A percentile compares a stretch with the other conserved stretches of the same genome.
phyloP scores from a whole-genome alignment of 1,140 invertebrate species.

The Drosophila murphyi region DNA sequence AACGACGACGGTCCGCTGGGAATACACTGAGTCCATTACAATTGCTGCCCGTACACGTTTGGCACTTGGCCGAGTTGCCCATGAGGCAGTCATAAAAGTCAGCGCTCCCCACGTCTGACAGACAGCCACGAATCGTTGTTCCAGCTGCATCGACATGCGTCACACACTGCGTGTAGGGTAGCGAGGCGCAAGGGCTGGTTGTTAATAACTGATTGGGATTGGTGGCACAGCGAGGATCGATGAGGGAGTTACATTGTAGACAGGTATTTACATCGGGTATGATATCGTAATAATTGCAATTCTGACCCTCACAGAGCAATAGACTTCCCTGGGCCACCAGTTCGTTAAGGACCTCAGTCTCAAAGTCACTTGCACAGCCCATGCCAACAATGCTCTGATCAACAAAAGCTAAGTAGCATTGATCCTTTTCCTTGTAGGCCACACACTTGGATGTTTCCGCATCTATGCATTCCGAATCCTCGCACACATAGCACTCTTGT shows the following conservation, averaged over 20 bases:
- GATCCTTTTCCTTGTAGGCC: slow-evolving; percentile 58
- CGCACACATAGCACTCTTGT: slow-evolving; percentile 60
- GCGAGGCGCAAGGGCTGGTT: slow-evolving; percentile 42
- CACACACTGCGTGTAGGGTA: slow-evolving; percentile 72
- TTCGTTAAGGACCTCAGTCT: slow-evolving; percentile 54
- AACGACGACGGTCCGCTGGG: slow-evolving; percentile 51
- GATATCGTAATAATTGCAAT: slow-evolving; percentile 50
- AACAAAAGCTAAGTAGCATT: slow-evolving; percentile 70
- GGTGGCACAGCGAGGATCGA: slow-evolving; percentile 66
- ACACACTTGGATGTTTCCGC: slow-evolving; percentile 25
- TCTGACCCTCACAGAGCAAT: slow-evolving; percentile 58
- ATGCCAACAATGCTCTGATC: slow-evolving; percentile 41
- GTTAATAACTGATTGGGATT: slow-evolving; percentile 65
- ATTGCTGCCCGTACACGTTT: slow-evolving; percentile 55
- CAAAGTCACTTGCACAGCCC: slow-evolving; percentile 77
- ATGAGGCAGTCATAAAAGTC: slow-evolving; percentile 64
- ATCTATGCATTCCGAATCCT: slow-evolving; percentile 43
- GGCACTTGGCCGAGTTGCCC: slow-evolving; percentile 48
- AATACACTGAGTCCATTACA: slow-evolving; percentile 71
- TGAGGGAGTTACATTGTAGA: slow-evolving; percentile 52
- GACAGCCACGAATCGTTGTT: slow-evolving; percentile 61
- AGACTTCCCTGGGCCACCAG: slow-evolving; percentile 63
- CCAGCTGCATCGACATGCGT: slow-evolving; percentile 59
- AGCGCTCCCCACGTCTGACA: slow-evolving; percentile 39
- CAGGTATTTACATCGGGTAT: slow-evolving; percentile 57